Evolutionary conservation across 2,113 vertebrate genomes (phyloP).

Genomic region (Leiothrix lutea): DNA sequence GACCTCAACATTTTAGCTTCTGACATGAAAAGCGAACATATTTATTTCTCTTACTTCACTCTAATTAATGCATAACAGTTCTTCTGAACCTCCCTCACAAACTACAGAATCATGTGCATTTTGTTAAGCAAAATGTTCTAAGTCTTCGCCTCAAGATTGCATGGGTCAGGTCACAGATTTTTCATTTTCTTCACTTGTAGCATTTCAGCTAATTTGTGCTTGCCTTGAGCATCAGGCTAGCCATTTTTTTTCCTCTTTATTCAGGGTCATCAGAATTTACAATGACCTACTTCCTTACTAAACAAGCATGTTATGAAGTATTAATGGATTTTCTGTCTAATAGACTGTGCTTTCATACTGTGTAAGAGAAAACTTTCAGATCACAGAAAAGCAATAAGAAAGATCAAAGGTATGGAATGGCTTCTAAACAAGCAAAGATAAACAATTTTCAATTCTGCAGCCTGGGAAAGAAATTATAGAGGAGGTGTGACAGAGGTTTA

Average conservation of each 20-base stretch:
- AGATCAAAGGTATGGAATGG: background rate
- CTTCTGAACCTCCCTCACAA: background rate
- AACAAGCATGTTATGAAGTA: background rate
- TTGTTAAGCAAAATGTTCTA: background rate
- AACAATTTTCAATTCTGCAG: background rate
- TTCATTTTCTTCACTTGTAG: background rate
- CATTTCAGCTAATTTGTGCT: background rate
- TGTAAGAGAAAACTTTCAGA: background rate
- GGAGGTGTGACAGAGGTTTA: background rate
- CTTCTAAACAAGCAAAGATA: background rate
- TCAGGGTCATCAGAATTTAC: constrained; percentile 15
- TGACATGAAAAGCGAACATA: background rate
- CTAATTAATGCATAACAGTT: background rate
- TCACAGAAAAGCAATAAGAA: background rate
- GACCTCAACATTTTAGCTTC: background rate
- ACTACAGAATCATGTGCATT: background rate
- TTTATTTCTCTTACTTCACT: background rate
- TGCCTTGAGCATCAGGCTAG: background rate
- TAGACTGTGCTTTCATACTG: background rate
- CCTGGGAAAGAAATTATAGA: background rate
- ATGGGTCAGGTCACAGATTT: background rate
- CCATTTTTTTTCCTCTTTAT: background rate
- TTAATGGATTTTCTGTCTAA: constrained; percentile 2
- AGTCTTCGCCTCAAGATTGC: background rate
- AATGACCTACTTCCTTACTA: constrained; percentile 5